These are phyloP conservation scores for Echiichthys vipera DNA, from an alignment of 2,797 vertebrate genomes.

Conservation along the genomic window DNA sequence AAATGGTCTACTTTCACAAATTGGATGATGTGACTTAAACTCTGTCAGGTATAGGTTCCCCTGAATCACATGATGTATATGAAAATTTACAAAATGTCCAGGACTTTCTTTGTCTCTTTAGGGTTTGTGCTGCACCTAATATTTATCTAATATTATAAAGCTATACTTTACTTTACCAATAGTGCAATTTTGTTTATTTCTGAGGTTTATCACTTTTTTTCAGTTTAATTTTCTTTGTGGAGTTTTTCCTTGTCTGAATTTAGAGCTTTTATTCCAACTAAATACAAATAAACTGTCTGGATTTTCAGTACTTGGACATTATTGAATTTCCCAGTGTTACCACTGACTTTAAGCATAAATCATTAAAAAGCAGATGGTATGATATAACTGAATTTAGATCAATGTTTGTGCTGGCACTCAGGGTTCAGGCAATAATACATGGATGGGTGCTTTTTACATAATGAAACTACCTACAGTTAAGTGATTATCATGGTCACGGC, in stretches of 20 bases:
- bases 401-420: slow-evolving; percentile 23
- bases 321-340: background rate
- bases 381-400: slow-evolving; percentile 25
- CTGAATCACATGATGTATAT: too few species aligned
- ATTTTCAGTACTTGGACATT: background rate
- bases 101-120: too few species aligned
- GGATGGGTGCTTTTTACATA: slow-evolving; percentile 48
- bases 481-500: slow-evolving; percentile 26
- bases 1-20: too few species aligned
- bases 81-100: too few species aligned
- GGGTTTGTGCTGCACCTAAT: too few species aligned
- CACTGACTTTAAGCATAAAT: background rate
- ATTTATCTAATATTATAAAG: background rate
- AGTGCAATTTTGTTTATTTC: background rate
- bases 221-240: background rate
- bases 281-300: background rate
- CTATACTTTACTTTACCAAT: background rate
- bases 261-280: background rate
- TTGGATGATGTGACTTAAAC: too few species aligned
- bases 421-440: slow-evolving; percentile 9
- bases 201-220: background rate
- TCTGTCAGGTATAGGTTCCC: too few species aligned
- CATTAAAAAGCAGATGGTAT: slow-evolving; percentile 7
- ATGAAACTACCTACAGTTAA: slow-evolving; percentile 50
- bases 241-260: background rate